phyloP scores from a whole-genome alignment of 2,888 invertebrate species.

The Merodon equestris region DNA sequence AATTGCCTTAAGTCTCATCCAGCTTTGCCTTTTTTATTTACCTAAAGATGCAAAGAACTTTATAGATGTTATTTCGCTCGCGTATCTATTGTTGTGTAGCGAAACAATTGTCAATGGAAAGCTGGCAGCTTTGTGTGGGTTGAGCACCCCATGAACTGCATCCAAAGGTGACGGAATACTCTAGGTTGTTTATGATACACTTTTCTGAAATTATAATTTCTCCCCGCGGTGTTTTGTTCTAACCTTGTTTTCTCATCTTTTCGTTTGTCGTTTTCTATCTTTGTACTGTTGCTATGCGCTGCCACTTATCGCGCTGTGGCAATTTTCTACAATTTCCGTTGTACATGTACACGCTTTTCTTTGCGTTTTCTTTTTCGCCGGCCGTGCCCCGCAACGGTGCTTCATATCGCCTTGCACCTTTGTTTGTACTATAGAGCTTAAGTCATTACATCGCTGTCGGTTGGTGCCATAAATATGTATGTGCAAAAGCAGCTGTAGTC shows the following conservation, averaged over 20 bases:
- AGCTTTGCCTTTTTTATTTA: too few species aligned
- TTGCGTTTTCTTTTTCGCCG: slow-evolving; percentile 1
- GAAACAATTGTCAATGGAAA: too few species aligned
- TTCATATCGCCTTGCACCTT: too few species aligned
- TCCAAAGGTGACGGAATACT: too few species aligned
- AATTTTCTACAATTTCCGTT: slow-evolving; percentile 58
- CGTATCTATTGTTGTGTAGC: too few species aligned
- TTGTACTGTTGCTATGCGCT: background rate
- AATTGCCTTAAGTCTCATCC: too few species aligned
- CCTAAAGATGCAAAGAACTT: too few species aligned
- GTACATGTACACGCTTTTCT: slow-evolving; percentile 28
- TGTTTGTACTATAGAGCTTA: slow-evolving; percentile 14
- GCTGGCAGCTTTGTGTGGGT: too few species aligned
- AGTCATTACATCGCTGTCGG: slow-evolving; percentile 54
- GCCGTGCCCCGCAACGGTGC: background rate
- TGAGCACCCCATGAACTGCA: too few species aligned
- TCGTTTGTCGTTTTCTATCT: slow-evolving; percentile 29
- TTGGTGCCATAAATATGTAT: slow-evolving; percentile 45
- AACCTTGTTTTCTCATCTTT: slow-evolving; percentile 5
- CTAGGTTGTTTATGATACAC: slow-evolving; percentile 25
- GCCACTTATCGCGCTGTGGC: slow-evolving; percentile 39
- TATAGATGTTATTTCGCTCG: too few species aligned
- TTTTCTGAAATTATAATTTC: slow-evolving; percentile 55
- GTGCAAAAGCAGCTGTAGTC: slow-evolving; percentile 34
- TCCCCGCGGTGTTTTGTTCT: slow-evolving; percentile 23